Base-by-base conservation (phyloP, 2,113 vertebrate genomes). In the Datnioides undecimradiatus region DNA sequence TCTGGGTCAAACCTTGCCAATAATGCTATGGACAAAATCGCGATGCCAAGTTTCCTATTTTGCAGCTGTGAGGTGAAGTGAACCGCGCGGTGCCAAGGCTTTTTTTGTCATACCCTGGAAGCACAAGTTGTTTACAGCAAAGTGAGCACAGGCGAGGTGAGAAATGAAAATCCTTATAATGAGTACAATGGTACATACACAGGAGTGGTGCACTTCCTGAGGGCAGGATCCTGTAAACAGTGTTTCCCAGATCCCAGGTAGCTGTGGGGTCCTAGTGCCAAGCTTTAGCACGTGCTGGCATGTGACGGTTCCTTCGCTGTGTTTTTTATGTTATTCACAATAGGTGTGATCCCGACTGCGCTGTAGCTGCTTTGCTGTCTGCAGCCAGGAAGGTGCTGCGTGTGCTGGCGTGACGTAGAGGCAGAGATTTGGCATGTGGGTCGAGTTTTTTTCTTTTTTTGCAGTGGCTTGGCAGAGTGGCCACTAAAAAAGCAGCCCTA, bases 401-500 rank as follows among this genome's bases (percentile, higher is more conserved):
- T 25, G 3, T 17, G 62, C 19, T 19, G 52, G 59, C 54, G 25
- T 59, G 68, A 57, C 0, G 16, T 19, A 7, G 36, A 73, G 45
- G 41, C 79, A 52, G 23, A 72, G 67, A 88, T 87, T 78, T 87
- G 88, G 40, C 85, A 87, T 76, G 68, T 89, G 79, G 86, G 78
- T 88, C 55, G 41, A 62, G 57, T 14, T 29, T 65, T 45, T 70
- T 55, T 43, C 43, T 31, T 41, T 51, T n/a, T 83, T 87, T 80
- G 64, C 68, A 73, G 67, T 64, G 80, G 88, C 82, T 87, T 88
- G 84, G 78, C 90, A 83, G 63, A 81, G 69, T 57, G 68, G 73
- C 27, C 57, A 25, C 71, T 85, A 82, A 85, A 90, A 86, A 71
- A 69, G 58, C 75, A 41, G 27, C 54, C 63, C 49, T 60, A 76